phyloP scores from a whole-genome alignment of 2,888 invertebrate species.

The Pollenia labialis region DNA sequence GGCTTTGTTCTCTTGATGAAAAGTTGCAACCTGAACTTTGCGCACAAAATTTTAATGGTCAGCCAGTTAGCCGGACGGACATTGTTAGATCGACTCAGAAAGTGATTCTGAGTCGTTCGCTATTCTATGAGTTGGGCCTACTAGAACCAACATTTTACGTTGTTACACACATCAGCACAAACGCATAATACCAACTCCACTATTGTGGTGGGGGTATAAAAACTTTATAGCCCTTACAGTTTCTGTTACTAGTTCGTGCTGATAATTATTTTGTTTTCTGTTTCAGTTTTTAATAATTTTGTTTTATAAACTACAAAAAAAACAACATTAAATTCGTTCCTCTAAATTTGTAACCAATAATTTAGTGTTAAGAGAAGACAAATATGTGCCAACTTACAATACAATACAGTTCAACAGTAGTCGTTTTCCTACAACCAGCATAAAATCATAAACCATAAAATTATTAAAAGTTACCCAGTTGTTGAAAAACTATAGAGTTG shows the following conservation, averaged over 20 bases:
- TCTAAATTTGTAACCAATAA: background rate
- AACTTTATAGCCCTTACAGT: constrained; percentile 36
- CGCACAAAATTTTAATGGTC: too few relatives aligned
- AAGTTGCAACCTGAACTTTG: too few relatives aligned
- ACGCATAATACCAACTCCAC: too few relatives aligned
- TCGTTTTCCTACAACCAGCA: constrained; percentile 33
- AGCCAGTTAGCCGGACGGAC: too few relatives aligned
- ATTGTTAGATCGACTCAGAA: too few relatives aligned
- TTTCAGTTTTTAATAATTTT: constrained; percentile 33
- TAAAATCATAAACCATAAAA: constrained; percentile 69
- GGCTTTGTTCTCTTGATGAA: too few relatives aligned
- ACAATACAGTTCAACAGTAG: background rate
- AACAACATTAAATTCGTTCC: constrained; percentile 2
- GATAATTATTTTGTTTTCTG: constrained; percentile 54
- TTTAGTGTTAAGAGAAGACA: constrained; percentile 43
- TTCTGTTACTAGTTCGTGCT: constrained; percentile 57
- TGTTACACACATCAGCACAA: too few relatives aligned
- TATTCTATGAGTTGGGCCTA: too few relatives aligned
- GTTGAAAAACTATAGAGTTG: background rate
- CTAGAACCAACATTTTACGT: too few relatives aligned
- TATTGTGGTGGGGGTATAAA: background rate
- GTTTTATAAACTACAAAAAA: constrained; percentile 26
- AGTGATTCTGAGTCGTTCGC: too few relatives aligned
- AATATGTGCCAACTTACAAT: constrained; percentile 52
- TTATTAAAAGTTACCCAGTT: constrained; percentile 37